These are phyloP conservation scores for Chalcosyrphus nemorum DNA, from an alignment of 2,888 invertebrate species.

Conservation along the genomic window DNA sequence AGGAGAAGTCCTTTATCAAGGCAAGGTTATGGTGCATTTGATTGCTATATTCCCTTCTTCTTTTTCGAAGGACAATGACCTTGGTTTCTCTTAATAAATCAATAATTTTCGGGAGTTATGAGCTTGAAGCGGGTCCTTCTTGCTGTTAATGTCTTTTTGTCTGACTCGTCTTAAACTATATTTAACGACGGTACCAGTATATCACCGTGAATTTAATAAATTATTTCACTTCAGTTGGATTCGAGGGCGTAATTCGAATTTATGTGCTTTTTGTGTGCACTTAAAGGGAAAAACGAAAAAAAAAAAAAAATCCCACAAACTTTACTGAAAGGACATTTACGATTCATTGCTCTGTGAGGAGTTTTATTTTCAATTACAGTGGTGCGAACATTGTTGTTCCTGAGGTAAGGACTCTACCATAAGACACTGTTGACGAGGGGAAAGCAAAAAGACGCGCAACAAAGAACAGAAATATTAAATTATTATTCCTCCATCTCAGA, in stretches of 20 bases:
- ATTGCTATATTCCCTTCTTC: too few species aligned
- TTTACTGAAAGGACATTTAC: conserved; percentile 1
- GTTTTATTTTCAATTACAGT: conserved; percentile 65
- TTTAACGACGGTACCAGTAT: neutral
- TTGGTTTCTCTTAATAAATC: neutral
- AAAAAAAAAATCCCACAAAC: neutral
- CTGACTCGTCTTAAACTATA: neutral
- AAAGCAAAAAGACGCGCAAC: too few species aligned
- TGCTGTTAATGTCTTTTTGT: neutral
- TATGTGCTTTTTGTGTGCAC: conserved; percentile 3
- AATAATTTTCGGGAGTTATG: neutral
- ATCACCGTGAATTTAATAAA: neutral
- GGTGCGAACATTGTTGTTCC: conserved; percentile 31
- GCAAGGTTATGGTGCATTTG: neutral
- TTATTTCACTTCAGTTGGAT: neutral
- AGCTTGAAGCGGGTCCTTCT: neutral
- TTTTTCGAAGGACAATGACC: neutral
- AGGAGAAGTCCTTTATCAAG: too few species aligned
- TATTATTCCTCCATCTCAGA: neutral
- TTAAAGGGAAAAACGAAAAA: neutral
- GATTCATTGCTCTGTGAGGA: conserved; percentile 57
- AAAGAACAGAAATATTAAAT: conserved; percentile 16
- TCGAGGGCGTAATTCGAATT: conserved; percentile 57
- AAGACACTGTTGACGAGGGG: neutral
- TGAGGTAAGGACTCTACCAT: neutral